A percentile compares a stretch with the other conserved stretches of the same genome.
phyloP scores from a whole-genome alignment of 30 jellyfish, hydroid and myxozoan genomes.

The Nemopilema nomurai region DNA sequence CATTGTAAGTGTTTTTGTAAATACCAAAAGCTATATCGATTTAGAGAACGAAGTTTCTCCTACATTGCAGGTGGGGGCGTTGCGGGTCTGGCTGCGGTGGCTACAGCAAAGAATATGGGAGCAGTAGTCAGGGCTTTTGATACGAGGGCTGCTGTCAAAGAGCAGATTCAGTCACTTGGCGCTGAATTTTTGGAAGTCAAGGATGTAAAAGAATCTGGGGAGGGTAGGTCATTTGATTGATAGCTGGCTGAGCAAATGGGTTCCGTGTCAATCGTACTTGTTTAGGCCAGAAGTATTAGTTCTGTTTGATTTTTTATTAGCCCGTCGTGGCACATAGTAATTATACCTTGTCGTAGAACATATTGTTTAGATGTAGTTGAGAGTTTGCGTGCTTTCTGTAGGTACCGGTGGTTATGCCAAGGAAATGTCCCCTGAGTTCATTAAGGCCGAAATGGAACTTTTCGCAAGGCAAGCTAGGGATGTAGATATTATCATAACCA shows the following conservation, averaged over 20 bases:
- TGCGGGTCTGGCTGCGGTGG: constrained; percentile 93
- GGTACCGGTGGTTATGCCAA: constrained; percentile 98
- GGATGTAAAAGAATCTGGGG: constrained; percentile 88
- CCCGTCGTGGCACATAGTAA: no score
- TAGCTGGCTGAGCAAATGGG: background rate
- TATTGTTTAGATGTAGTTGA: background rate
- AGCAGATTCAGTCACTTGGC: constrained; percentile 91
- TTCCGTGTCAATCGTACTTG: background rate
- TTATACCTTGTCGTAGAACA: no score
- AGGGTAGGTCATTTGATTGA: constrained; percentile 51
- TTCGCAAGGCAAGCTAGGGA: constrained; percentile 96
- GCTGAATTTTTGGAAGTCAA: constrained; percentile 93
- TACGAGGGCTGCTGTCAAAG: constrained; percentile 93
- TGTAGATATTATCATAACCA: constrained; percentile 84
- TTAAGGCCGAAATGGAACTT: constrained; percentile 95
- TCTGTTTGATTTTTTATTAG: no score
- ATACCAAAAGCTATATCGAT: no score
- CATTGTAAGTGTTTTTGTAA: background rate
- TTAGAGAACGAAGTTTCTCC: background rate
- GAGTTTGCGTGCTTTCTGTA: background rate
- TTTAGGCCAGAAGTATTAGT: background rate
- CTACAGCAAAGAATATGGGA: constrained; percentile 95
- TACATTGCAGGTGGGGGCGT: constrained; percentile 83
- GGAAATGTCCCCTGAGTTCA: constrained; percentile 96
- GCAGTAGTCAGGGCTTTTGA: constrained; percentile 95